Evolutionary conservation across 2,797 vertebrate genomes (phyloP), one percentile per base, ranked within the genome.

Genomic region (Petrocephalus sullivani): DNA sequence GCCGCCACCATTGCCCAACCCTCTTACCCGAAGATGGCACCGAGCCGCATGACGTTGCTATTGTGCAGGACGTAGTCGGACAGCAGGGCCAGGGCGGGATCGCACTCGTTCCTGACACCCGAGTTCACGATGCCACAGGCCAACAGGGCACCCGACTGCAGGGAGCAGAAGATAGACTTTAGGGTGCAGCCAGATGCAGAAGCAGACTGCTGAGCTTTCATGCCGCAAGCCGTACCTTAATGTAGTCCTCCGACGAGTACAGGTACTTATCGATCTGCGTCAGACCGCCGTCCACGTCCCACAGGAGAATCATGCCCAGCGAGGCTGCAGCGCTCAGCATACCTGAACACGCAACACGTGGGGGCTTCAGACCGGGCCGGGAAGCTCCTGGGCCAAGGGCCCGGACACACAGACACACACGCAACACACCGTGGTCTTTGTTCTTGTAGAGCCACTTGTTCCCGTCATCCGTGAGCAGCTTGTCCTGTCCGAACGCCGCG

Each of bases 371-470:
- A 84, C 0, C 14, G 19, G 3, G 23, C 10, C 41, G 16, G 51
- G 75, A 6, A 21, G 16, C 75, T 19, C 75, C 49, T 7, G 0
- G 41, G n/a, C 14, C 2, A 41, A 49, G 75, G n/a, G 10, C 87
- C 87, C 41, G 54, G 58, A 16, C 51, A 28, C 19, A 41, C 53
- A 4, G 2, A 19, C 2, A 58, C 37, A 10, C 46, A 83, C 0
- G 7, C n/a, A 0, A 54, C 53, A 12, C 94, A 99, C 98, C 98
- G 0, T 99, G 98, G 92, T 99, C 98, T 91, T 99, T 99, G 95
- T 99, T 99, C 93, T 99, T 99, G 91, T 99, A 99, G 28, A 99
- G 94, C 98, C 98, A 99, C 90, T 99, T 99, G 95, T 99, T 99
- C 91, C 98, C 98, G 8, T 99, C 98, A 0, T 99, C 98, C 0